Conservation (phyloP, 1,140 invertebrate genomes). For the Bombyx mandarina region DNA sequence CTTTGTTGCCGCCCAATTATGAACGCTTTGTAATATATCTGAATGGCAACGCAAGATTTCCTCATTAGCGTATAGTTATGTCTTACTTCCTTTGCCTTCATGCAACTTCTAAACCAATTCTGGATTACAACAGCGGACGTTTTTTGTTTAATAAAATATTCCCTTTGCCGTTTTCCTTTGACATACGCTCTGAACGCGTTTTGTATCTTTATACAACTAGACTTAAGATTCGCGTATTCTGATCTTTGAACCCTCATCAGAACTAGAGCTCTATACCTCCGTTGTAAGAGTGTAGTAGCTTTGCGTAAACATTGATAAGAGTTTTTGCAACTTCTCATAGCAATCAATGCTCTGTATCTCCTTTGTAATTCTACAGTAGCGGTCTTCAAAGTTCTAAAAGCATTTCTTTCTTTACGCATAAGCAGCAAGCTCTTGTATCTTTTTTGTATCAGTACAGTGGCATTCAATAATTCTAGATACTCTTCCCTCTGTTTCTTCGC, state of each 20-base stretch:
- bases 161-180: slow-evolving; percentile 34
- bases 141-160: slow-evolving; percentile 51
- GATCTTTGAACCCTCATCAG: slow-evolving; percentile 45
- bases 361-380: slow-evolving; percentile 59
- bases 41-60: slow-evolving; percentile 39
- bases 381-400: slow-evolving; percentile 36
- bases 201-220: slow-evolving; percentile 39
- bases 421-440: slow-evolving; percentile 53
- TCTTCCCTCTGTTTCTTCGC: slow-evolving; percentile 29
- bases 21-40: slow-evolving; percentile 60
- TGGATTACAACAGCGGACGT: slow-evolving; percentile 43
- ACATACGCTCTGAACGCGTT: slow-evolving; percentile 44
- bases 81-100: slow-evolving; percentile 24
- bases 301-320: slow-evolving; percentile 30
- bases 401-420: slow-evolving; percentile 39
- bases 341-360: slow-evolving; percentile 52
- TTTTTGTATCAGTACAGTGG: slow-evolving; percentile 52
- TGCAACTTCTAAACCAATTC: slow-evolving; percentile 47
- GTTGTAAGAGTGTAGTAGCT: slow-evolving; percentile 25
- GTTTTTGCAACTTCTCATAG: slow-evolving; percentile 27
- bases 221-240: slow-evolving; percentile 34
- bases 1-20: slow-evolving; percentile 33
- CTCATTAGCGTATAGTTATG: slow-evolving; percentile 48
- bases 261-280: slow-evolving; percentile 35
- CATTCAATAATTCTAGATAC: slow-evolving; percentile 36